These are phyloP conservation scores for Trichopoda pennipes DNA, from an alignment of 2,888 invertebrate genomes.

Conservation along the genomic window DNA sequence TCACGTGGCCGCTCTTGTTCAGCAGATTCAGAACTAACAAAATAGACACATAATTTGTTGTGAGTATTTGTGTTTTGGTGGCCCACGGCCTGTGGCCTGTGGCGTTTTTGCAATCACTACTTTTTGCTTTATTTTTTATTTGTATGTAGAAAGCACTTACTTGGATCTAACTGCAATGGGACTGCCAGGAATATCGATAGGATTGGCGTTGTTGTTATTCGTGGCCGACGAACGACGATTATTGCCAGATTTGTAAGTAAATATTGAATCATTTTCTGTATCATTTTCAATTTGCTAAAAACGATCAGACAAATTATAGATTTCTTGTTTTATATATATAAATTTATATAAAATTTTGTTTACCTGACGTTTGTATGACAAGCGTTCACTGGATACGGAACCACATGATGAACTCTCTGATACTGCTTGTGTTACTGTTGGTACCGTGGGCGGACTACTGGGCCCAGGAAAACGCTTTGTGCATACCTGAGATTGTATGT, in stretches of 20 bases:
- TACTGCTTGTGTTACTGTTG: conserved; percentile 81
- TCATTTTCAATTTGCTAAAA: conserved; percentile 79
- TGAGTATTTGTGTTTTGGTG: conserved; percentile 35
- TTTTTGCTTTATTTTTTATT: conserved; percentile 43
- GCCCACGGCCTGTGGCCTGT: conserved; percentile 30
- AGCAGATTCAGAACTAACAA: conserved; percentile 79
- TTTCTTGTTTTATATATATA: not conserved
- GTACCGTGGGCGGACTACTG: conserved; percentile 80
- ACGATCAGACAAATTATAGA: not conserved
- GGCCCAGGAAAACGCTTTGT: conserved; percentile 82
- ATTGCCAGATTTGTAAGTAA: conserved; percentile 80
- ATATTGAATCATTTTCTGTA: conserved; percentile 80
- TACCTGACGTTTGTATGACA: conserved; percentile 81
- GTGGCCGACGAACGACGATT: conserved; percentile 80
- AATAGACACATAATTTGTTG: conserved; percentile 63
- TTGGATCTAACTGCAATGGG: conserved; percentile 81
- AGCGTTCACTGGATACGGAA: conserved; percentile 81
- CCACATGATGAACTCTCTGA: conserved; percentile 81
- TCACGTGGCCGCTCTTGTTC: conserved; percentile 80
- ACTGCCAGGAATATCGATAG: conserved; percentile 78
- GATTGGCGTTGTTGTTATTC: conserved; percentile 80
- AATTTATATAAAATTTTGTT: not conserved
- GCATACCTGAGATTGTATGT: conserved; percentile 93
- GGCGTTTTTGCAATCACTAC: conserved; percentile 56
- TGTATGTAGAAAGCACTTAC: conserved; percentile 72